Conservation (phyloP, 2,113 vertebrate genomes). For the Podarcis raffonei region DNA sequence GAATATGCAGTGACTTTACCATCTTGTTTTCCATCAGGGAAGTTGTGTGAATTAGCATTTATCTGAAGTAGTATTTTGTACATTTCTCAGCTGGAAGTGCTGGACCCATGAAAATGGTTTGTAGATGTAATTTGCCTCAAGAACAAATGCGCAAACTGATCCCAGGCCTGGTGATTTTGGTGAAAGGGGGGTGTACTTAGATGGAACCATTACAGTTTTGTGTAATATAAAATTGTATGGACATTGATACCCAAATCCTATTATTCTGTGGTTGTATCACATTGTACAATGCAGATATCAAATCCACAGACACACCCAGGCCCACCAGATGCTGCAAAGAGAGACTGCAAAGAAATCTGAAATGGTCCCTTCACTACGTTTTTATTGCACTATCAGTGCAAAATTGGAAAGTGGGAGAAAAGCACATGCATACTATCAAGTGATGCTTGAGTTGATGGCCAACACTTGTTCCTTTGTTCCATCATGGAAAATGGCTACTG, state of each 20-base stretch:
- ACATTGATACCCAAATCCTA: neutral
- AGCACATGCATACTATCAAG: too few relatives aligned
- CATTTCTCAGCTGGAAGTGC: neutral
- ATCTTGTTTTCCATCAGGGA: neutral
- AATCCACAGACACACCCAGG: too few relatives aligned
- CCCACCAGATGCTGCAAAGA: too few relatives aligned
- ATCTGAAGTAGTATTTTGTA: neutral
- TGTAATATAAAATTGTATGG: neutral
- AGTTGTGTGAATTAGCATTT: neutral
- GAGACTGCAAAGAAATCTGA: too few relatives aligned
- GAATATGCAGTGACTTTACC: neutral
- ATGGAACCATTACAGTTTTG: neutral
- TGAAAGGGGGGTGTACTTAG: neutral
- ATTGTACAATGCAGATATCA: neutral
- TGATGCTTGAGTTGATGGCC: too few relatives aligned
- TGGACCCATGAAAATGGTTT: neutral
- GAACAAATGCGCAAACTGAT: neutral
- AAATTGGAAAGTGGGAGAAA: too few relatives aligned
- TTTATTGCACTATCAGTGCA: too few relatives aligned
- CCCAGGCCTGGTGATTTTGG: neutral
- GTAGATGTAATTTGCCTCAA: neutral
- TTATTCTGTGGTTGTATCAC: neutral
- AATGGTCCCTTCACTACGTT: too few relatives aligned
- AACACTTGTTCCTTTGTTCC: too few relatives aligned
- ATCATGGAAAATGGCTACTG: too few relatives aligned